Base-by-base conservation (phyloP, 2,113 vertebrate genomes). In the Cacatua alba region DNA sequence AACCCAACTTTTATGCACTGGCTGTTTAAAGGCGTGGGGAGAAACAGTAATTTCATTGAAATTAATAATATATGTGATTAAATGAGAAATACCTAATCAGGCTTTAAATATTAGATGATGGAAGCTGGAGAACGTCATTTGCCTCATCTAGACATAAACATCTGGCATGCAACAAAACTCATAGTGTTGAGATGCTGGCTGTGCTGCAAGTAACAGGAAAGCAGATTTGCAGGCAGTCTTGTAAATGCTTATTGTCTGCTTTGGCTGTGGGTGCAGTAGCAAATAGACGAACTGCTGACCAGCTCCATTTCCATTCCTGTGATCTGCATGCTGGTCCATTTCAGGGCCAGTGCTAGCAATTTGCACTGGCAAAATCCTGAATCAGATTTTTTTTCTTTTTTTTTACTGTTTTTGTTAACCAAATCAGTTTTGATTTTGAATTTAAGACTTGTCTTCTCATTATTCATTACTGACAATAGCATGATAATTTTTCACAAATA, bases 11-110 rank as follows among this genome's bases (percentile, higher is more conserved):
- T 70, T 82, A 94, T 74, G 57, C 69, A 31, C 37, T 52, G 57
- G 19, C 80, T 96, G 80, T 77, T 96, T 94, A 93, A 91, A 96
- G 72, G 70, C 59, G 0, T 68, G 76, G 53, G n/a, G 90, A 65
- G 92, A 84, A 96, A 82, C 60, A 74, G 62, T 95, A 84, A 76
- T 94, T 88, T 91, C 53, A 9, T 41, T 86, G 70, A 84, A 82
- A 95, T 96, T 92, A 96, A 95, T 94, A 95, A 96, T 96, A 82
- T 59, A 94, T 93, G 88, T 94, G 65, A 96, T 97, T 96, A 96
- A 97, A 94, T 95, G 86, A 92, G 52, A 92, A 94, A 95, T 88
- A 95, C 86, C 94, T 91, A 89, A 92, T 94, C 88, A 89, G 52
- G 77, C 37, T 89, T 92, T 92, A 85, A 96, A 93, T 96, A 91